Evolutionary conservation across 2,113 vertebrate species (phyloP).

Genomic region (Thalassoma bifasciatum): DNA sequence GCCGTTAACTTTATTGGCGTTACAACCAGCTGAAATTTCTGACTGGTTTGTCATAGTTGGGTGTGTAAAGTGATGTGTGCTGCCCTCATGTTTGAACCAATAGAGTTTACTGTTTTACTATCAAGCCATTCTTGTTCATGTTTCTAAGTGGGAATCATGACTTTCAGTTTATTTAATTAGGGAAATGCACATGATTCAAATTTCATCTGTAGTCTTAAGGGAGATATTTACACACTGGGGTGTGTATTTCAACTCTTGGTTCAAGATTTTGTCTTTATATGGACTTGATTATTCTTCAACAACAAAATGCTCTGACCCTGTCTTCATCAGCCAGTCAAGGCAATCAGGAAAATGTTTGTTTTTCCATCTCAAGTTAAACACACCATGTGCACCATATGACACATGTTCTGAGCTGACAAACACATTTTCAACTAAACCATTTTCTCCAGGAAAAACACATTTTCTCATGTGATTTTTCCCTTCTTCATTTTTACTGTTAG

Average conservation of each 20-base stretch:
- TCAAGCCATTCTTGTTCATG: no score
- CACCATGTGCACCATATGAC: constrained; percentile 28
- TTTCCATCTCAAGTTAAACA: constrained; percentile 36
- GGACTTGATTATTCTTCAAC: constrained; percentile 14
- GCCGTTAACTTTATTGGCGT: no score
- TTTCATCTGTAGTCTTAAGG: background rate
- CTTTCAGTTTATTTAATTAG: no score
- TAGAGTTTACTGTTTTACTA: no score
- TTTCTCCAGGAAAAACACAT: no score
- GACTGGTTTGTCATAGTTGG: no score
- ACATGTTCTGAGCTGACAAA: constrained; percentile 10
- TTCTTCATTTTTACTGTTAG: background rate
- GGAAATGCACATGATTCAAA: no score
- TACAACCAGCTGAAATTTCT: no score
- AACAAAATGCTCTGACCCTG: background rate
- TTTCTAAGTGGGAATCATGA: no score
- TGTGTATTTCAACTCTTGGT: constrained; percentile 1
- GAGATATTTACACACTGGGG: background rate
- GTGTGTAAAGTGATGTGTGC: no score
- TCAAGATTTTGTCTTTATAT: constrained; percentile 36
- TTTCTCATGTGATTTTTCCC: background rate
- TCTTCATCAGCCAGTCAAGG: constrained; percentile 27
- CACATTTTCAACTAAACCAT: background rate
- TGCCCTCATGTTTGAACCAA: no score
- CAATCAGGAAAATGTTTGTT: constrained; percentile 44